phyloP scores from a whole-genome alignment of 2,888 invertebrate species.

The Spodoptera exigua region DNA sequence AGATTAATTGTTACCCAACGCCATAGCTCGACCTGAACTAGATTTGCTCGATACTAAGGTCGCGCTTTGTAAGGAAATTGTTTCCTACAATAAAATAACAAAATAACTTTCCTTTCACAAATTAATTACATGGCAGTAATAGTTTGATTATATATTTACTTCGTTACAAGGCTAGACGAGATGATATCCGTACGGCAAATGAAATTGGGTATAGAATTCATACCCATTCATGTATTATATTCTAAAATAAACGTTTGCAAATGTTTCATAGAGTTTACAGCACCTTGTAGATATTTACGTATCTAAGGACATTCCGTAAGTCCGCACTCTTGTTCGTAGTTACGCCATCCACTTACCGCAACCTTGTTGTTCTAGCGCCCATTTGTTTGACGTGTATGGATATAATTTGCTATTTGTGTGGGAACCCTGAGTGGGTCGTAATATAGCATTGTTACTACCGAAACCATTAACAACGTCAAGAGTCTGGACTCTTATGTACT shows the following conservation, averaged over 20 bases:
- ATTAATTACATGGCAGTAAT: conserved; percentile 52
- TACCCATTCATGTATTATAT: no score
- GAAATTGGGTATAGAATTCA: no score
- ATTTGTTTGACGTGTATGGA: conserved; percentile 80
- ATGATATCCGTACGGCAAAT: conserved; percentile 51
- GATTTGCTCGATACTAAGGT: conserved; percentile 67
- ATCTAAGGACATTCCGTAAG: conserved; percentile 62
- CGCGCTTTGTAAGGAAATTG: conserved; percentile 62
- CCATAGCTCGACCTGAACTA: conserved; percentile 66
- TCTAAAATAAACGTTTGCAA: conserved; percentile 48
- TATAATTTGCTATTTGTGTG: conserved; percentile 80
- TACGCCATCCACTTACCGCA: conserved; percentile 75
- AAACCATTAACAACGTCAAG: conserved; percentile 75
- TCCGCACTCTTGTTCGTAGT: conserved; percentile 65
- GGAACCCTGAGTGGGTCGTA: conserved; percentile 78
- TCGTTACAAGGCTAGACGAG: conserved; percentile 55
- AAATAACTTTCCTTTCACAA: conserved; percentile 59
- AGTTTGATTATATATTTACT: conserved; percentile 47
- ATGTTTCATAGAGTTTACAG: conserved; percentile 33
- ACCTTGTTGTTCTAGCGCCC: conserved; percentile 78
- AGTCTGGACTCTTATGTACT: conserved; percentile 70
- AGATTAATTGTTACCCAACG: conserved; percentile 79
- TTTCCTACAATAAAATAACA: conserved; percentile 56
- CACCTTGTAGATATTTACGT: conserved; percentile 37
- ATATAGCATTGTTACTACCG: conserved; percentile 80